Percentiles rank a stretch among this genome's conserved stretches.
These are phyloP conservation scores for Halcyon malimbica DNA, from an alignment of 2,113 vertebrate species.

Conservation along the genomic window DNA sequence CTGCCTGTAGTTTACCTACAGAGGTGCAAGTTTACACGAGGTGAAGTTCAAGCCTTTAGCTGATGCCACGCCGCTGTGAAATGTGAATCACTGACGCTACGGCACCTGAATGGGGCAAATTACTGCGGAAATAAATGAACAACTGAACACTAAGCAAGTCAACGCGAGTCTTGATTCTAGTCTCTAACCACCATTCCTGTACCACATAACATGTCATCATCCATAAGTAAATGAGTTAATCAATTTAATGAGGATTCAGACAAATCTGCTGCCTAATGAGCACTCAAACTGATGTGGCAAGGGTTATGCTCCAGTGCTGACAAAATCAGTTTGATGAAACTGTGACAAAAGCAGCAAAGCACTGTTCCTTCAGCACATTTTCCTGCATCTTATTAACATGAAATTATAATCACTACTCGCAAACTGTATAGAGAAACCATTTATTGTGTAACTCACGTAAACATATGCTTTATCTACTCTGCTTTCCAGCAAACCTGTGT, in stretches of 20 bases:
- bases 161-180: conserved; percentile 21
- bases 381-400: conserved; percentile 82
- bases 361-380: conserved; percentile 59
- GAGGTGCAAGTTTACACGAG: neutral
- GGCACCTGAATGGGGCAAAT: neutral
- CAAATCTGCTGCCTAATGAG: conserved; percentile 80
- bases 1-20: neutral
- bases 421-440: neutral
- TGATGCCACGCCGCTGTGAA: neutral
- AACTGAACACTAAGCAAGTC: conserved; percentile 47
- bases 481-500: neutral
- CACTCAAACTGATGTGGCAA: conserved; percentile 77
- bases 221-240: conserved; percentile 90
- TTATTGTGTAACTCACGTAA: conserved; percentile 19
- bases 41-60: neutral
- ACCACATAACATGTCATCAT: conserved; percentile 81
- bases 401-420: conserved; percentile 63
- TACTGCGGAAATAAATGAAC: conserved; percentile 7
- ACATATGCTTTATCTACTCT: neutral
- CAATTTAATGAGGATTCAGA: conserved; percentile 88
- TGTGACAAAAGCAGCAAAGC: conserved; percentile 65
- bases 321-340: conserved; percentile 80
- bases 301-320: conserved; percentile 83
- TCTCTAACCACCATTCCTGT: conserved; percentile 56
- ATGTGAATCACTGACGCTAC: neutral